Base-by-base conservation (phyloP, 2,888 invertebrate species). In the Stenurella melanura region DNA sequence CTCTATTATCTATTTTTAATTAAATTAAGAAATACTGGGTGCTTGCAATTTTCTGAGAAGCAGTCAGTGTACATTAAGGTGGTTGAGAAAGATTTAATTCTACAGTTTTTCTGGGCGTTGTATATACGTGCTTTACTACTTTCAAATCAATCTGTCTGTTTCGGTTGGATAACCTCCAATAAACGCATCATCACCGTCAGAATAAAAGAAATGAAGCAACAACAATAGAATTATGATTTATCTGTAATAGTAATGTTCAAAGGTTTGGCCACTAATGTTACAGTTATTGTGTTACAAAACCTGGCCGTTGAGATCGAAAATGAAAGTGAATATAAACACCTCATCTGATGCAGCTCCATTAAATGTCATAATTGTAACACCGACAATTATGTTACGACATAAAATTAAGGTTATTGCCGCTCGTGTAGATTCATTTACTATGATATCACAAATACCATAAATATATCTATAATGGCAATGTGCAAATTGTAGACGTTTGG, bases 291-390 rank as follows among this genome's bases (percentile, higher is more conserved):
- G n/a, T 50, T 69, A 70, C 63, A 72, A 61, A 72, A 72, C 63
- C 61, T 17, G 50, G 6, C 38, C 12, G 50, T 42, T 72, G 15
- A 54, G 72, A 72, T 71, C 42, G 71, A 71, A 71, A 71, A 71
- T 54, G 72, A 72, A 72, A 72, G 72, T 58, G 50, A n/a, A 42
- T 38, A 56, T 26, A 63, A 72, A 72, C 72, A 63, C 63, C 70
- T 70, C 70, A 63, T 61, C 72, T 15, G 63, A 50, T 72, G 61
- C 30, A 63, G 54, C 63, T 61, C 12, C 19, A 54, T 54, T 63
- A 72, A 72, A 72, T 72, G 63, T 72, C 72, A 72, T 72, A 72
- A 72, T 61, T 61, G 61, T 72, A 63, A 72, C 61, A 26, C n/a
- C 19, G 21, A 54, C 54, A 54, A 54, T 67, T 67, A 67, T 15